These are phyloP conservation scores for Lycocorax pyrrhopterus DNA, from an alignment of 2,113 vertebrate genomes.

Conservation along the genomic window DNA sequence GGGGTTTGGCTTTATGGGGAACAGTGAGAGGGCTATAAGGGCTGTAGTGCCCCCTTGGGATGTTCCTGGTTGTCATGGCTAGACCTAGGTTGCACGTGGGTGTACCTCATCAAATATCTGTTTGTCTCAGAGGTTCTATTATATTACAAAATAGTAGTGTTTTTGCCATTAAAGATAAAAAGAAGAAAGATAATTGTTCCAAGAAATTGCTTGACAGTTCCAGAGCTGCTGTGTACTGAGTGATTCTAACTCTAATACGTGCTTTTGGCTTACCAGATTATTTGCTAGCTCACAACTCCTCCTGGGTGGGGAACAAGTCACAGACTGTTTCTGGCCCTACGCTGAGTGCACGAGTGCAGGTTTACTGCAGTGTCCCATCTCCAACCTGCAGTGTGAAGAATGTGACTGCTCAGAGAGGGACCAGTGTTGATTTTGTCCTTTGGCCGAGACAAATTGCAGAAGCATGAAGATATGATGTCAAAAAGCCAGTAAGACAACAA, in stretches of 20 bases:
- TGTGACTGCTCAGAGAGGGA: background rate
- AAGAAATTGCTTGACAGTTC: background rate
- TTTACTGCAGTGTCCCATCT: background rate
- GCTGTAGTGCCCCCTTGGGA: background rate
- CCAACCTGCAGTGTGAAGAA: background rate
- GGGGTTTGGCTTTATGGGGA: background rate
- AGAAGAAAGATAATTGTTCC: background rate
- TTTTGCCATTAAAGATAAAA: background rate
- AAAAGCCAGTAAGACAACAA: background rate
- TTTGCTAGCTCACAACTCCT: background rate
- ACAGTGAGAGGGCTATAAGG: fast-evolving
- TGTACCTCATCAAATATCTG: background rate
- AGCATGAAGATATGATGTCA: background rate
- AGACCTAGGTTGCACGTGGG: background rate
- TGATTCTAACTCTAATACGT: background rate
- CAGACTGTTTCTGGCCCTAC: background rate
- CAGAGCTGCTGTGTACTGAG: background rate
- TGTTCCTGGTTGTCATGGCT: background rate
- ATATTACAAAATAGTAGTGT: background rate
- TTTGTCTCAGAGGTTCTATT: background rate
- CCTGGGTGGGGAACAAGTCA: background rate
- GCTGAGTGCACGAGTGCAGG: background rate
- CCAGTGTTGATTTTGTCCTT: background rate
- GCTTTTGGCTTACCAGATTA: background rate
- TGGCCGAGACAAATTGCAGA: background rate